A percentile compares a stretch with the other conserved stretches of the same genome.
phyloP scores from a whole-genome alignment of 2,888 invertebrate genomes.

The Cepaea hortensis region DNA sequence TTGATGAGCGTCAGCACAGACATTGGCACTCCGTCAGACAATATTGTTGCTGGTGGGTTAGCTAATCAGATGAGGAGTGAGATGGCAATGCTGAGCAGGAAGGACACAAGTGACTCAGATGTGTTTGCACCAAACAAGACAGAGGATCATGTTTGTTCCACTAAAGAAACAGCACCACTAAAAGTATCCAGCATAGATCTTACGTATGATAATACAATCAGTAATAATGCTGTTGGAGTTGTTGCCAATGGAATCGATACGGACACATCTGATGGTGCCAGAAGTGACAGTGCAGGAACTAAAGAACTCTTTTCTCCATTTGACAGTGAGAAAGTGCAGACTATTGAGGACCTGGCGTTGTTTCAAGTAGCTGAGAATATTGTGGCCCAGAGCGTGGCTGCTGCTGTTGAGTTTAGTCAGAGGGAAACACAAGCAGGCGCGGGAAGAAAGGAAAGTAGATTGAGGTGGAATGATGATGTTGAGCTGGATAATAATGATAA shows the following conservation, averaged over 20 bases:
- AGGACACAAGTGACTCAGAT: conserved; percentile 48
- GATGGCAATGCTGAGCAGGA: conserved; percentile 31
- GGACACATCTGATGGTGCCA: neutral
- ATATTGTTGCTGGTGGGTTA: conserved; percentile 34
- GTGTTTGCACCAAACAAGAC: conserved; percentile 24
- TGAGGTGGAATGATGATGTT: conserved; percentile 27
- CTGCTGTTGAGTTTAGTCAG: conserved; percentile 27
- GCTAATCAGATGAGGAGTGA: conserved; percentile 32
- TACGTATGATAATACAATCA: neutral
- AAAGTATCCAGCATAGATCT: neutral
- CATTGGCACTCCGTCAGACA: conserved; percentile 41
- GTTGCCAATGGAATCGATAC: neutral
- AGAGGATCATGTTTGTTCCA: neutral
- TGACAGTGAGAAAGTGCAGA: conserved; percentile 15
- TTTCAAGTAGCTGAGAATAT: conserved; percentile 37
- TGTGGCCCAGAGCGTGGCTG: conserved; percentile 41
- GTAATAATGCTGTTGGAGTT: neutral
- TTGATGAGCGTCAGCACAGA: conserved; percentile 46
- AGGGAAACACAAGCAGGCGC: neutral
- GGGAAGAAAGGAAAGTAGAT: conserved; percentile 15
- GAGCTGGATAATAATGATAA: conserved; percentile 13
- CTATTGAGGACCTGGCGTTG: conserved; percentile 30
- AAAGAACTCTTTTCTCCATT: conserved; percentile 46
- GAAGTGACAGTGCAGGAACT: conserved; percentile 9
- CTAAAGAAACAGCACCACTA: neutral